Percentiles rank a stretch among this genome's conserved stretches.
Conservation (phyloP, 2,888 invertebrate species). For the Amblyjoppa proteus region DNA sequence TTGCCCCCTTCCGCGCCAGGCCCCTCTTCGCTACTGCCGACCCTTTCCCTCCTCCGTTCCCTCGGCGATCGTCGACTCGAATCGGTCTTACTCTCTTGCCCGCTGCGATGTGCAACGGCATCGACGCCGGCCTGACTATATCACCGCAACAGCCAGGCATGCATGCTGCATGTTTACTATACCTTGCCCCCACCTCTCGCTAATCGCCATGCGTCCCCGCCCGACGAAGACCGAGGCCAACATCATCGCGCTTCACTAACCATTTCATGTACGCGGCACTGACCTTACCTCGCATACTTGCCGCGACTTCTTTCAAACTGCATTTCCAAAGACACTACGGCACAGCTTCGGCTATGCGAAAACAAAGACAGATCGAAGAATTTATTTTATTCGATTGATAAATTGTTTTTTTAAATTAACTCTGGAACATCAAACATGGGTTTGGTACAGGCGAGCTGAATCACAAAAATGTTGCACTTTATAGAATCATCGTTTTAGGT, state of each 20-base stretch:
- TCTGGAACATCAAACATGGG: not conserved
- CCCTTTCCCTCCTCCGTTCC: constrained; percentile 31
- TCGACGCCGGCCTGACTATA: constrained; percentile 34
- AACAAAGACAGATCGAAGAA: not conserved
- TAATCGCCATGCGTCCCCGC: constrained; percentile 55
- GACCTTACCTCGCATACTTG: constrained; percentile 81
- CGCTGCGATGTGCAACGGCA: constrained; percentile 8
- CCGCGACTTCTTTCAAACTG: not conserved
- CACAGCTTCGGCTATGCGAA: not conserved
- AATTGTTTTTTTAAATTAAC: not conserved
- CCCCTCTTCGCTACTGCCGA: constrained; percentile 31
- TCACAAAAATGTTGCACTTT: not conserved
- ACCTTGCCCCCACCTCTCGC: constrained; percentile 48
- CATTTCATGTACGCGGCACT: constrained; percentile 83
- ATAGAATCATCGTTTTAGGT: no score
- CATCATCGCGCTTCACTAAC: constrained; percentile 78
- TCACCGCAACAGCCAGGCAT: constrained; percentile 33
- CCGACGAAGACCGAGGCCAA: constrained; percentile 46
- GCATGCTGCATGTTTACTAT: constrained; percentile 41
- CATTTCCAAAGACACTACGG: constrained; percentile 7
- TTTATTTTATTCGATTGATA: not conserved
- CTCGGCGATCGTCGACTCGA: constrained; percentile 24
- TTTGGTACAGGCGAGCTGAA: not conserved
- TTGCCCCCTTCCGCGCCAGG: constrained; percentile 64
- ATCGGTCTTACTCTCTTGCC: constrained; percentile 22